These are phyloP conservation scores for Pagrus major DNA, from an alignment of 2,113 vertebrate genomes.

Conservation along the genomic window DNA sequence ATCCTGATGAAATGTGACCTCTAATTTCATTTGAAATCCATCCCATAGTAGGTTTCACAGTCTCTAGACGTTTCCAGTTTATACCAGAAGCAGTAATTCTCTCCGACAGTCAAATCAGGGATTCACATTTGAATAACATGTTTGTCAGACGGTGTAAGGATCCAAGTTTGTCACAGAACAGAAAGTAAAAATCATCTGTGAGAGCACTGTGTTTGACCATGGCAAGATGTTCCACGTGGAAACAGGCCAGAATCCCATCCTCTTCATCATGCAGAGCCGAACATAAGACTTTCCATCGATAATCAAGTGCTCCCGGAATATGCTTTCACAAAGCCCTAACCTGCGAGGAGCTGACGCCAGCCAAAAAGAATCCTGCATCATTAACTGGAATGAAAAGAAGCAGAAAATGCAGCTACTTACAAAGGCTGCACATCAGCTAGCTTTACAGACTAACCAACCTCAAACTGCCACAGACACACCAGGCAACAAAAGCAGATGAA, in stretches of 20 bases:
- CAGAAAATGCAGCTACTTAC: constrained; percentile 18
- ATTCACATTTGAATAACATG: neutral
- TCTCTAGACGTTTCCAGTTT: constrained; percentile 21
- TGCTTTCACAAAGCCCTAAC: constrained; percentile 18
- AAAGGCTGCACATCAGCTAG: constrained; percentile 15
- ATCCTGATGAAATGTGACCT: constrained; percentile 57
- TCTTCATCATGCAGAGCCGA: constrained; percentile 22
- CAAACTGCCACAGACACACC: constrained; percentile 5
- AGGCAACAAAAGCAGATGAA: constrained; percentile 5
- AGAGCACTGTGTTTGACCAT: neutral
- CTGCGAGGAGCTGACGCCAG: constrained; percentile 33
- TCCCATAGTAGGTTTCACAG: constrained; percentile 17
- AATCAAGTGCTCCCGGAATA: constrained; percentile 39
- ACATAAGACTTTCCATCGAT: constrained; percentile 11
- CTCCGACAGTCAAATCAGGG: neutral
- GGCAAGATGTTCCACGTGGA: neutral
- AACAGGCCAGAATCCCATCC: neutral
- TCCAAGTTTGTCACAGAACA: neutral
- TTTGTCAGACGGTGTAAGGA: neutral
- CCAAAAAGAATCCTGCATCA: constrained; percentile 32
- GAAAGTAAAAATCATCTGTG: neutral
- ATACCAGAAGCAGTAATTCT: neutral
- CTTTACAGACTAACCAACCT: neutral
- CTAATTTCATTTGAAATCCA: constrained; percentile 49
- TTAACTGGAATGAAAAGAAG: constrained; percentile 33